Base-by-base conservation (phyloP, 35 echinoderm and acorn worm genomes). In the Strongylocentrotus purpuratus region DNA sequence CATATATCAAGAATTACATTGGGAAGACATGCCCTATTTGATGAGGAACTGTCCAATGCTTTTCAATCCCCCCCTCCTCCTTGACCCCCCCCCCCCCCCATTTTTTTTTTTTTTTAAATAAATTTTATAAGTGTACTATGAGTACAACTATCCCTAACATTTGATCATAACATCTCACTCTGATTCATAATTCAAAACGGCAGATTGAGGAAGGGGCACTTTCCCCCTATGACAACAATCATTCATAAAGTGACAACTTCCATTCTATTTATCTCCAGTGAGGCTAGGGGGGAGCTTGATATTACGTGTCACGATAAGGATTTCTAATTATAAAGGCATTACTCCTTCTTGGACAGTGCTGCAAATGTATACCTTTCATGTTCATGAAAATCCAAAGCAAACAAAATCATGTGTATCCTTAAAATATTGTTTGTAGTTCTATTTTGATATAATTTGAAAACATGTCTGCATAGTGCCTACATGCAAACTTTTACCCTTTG, bases 141-240 rank as follows among this genome's bases (percentile, higher is more conserved):
- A 31, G 9, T 33, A 31, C 85, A 31, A 13, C 85, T 86, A 33
- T 7, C 28, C 85, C 85, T 2, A 89, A 45, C 32, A 89, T 46
- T 89, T 28, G 33, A 89, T 33, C 87, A 89, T 45, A 46, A 33
- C 87, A 89, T 46, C 87, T 89, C 87, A 89, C 87, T n/a, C 33
- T 46, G 33, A 89, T 46, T 89, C 87, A 89, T 45, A 33, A 89
- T 46, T 89, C 32, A 89, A 45, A 45, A 45, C 20, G 87, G 87
- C 87, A 89, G 87, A 46, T 89, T 46, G 32, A 33, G 87, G 87
- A 89, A 89, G 87, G 87, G 87, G 87, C 87, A 89, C 87, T 46
- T 46, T 46, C n/a, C 65, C 65, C n/a, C 65, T 78, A 78, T 78
- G 65, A 78, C 65, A 78, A 78, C 65, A 78, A 22, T 78, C 65